A percentile compares a stretch with the other conserved stretches of the same genome.
Evolutionary conservation across 2,113 vertebrate genomes (phyloP).

Genomic region (Acanthisitta chloris): DNA sequence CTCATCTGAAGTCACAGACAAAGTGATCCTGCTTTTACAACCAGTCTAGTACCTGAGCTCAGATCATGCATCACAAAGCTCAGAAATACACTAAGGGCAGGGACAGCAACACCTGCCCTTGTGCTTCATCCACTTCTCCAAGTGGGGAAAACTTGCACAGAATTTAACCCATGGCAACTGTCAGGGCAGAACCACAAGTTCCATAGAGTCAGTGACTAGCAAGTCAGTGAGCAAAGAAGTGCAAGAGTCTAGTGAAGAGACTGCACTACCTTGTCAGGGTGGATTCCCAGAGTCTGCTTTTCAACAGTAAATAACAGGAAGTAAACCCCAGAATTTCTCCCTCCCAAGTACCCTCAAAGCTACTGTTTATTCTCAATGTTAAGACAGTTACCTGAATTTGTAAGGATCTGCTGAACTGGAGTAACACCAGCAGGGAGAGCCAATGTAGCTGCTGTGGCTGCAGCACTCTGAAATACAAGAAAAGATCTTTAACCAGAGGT

Average conservation of each 20-base stretch:
- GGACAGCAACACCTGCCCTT: background rate
- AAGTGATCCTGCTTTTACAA: background rate
- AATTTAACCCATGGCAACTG: background rate
- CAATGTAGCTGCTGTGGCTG: conserved; percentile 94
- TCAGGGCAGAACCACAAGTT: background rate
- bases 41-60: background rate
- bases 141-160: background rate
- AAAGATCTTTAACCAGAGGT: background rate
- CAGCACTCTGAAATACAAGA: conserved; percentile 85
- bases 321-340: background rate
- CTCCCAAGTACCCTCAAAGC: background rate
- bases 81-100: background rate
- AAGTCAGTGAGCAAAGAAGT: background rate
- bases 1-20: background rate
- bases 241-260: background rate
- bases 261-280: background rate
- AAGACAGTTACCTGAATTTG: conserved; percentile 85
- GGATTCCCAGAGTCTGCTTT: background rate
- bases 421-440: conserved; percentile 91
- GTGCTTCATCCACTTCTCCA: background rate
- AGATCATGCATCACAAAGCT: background rate
- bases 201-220: no score
- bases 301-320: background rate
- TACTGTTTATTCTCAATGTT: background rate
- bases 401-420: conserved; percentile 93